Evolutionary conservation across 2,888 invertebrate genomes (phyloP), one percentile per base, ranked within the genome.

Genomic region (Amblyjoppa proteus): DNA sequence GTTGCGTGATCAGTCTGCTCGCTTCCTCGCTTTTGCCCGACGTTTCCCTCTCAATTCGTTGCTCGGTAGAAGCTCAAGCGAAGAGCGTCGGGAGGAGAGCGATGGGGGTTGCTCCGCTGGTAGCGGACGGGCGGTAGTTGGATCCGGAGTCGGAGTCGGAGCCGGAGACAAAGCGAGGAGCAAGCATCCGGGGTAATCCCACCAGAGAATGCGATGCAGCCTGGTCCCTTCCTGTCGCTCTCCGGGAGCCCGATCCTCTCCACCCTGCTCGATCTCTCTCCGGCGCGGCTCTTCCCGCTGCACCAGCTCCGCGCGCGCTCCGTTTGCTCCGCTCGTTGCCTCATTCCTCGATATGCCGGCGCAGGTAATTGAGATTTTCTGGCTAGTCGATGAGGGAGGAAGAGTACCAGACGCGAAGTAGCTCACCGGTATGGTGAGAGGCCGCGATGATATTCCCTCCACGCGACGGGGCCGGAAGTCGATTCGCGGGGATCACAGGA

Each of bases 341-440:
- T 86, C 88, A 87, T 87, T 81, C 87, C 88, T 88, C 88, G 88
- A 71, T 76, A 75, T 78, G 81, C 83, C 68, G 77, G 84, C 80
- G 89, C 90, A 91, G 91, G 90, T 92, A 92, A 92, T 92, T 92
- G 91, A 90, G 90, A 91, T 90, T 91, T 91, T 91, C 89, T 84
- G 84, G 87, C 88, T 85, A 88, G 85, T 88, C 85, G 87, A 87
- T 83, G 86, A 85, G 83, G 83, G 76, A 75, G 86, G 69, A 83
- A 77, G 70, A 71, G 34, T 20, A 34, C 76, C 71, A 74, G 77
- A 74, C 77, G 69, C 70, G 45, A 31, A 66, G 71, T 20, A 16
- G 69, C 38, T 64, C 45, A 64, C 25, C 49, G 51, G 73, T 51
- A 76, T 64, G 71, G 41, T 53, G 78, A 79, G 69, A 71, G 28